These are phyloP conservation scores for Ischnus inquisitorius DNA, from an alignment of 2,888 invertebrate species.

Conservation along the genomic window DNA sequence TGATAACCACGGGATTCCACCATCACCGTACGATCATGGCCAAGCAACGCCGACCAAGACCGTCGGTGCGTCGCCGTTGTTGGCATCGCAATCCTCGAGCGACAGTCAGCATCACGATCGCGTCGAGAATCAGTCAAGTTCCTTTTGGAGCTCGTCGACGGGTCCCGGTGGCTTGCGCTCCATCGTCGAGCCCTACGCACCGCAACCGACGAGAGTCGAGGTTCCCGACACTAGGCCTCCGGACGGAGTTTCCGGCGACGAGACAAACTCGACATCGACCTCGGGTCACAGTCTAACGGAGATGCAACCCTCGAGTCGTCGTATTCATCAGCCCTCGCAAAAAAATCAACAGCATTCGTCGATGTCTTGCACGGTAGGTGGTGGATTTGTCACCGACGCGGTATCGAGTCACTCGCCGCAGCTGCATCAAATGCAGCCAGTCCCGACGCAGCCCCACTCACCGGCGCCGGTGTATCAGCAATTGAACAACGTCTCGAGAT, in stretches of 20 bases:
- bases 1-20: slow-evolving; percentile 52
- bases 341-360: slow-evolving; percentile 66
- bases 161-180: slow-evolving; percentile 74
- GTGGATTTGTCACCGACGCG: slow-evolving; percentile 40
- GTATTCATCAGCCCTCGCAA: slow-evolving; percentile 54
- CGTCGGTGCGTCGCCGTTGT: slow-evolving; percentile 45
- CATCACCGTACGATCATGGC: slow-evolving; percentile 69
- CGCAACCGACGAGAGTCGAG: slow-evolving; percentile 83
- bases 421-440: slow-evolving; percentile 77
- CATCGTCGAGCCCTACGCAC: slow-evolving; percentile 81
- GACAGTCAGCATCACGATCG: slow-evolving; percentile 58
- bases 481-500: slow-evolving; percentile 77
- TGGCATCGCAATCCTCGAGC: slow-evolving; percentile 51
- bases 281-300: slow-evolving; percentile 78
- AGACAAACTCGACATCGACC: slow-evolving; percentile 51
- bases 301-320: slow-evolving; percentile 80
- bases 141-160: slow-evolving; percentile 78
- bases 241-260: slow-evolving; percentile 72
- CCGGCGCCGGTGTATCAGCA: slow-evolving; percentile 81
- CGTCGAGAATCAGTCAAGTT: slow-evolving; percentile 64
- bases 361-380: slow-evolving; percentile 47
- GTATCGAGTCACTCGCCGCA: slow-evolving; percentile 70
- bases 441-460: slow-evolving; percentile 75
- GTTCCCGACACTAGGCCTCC: slow-evolving; percentile 83
- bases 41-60: slow-evolving; percentile 57